Conservation (phyloP, 2,888 invertebrate genomes). For the Bellardia pandia region DNA sequence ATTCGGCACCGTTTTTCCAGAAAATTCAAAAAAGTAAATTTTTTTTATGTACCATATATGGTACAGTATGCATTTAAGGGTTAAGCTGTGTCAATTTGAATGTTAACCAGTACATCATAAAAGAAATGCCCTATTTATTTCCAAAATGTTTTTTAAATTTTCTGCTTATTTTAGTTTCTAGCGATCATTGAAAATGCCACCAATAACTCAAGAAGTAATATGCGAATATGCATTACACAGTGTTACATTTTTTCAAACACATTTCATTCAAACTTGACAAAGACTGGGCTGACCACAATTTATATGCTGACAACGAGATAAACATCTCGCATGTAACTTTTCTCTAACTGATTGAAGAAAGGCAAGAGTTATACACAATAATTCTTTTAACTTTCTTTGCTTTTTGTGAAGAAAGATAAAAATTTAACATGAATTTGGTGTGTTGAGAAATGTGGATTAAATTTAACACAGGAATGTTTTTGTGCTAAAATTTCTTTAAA, state of each 20-base stretch:
- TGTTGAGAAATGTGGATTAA: conserved; percentile 13
- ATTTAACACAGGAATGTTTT: conserved; percentile 4
- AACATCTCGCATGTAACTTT: conserved; percentile 2
- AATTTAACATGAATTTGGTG: conserved; percentile 26
- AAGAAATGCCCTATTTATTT: too few relatives aligned
- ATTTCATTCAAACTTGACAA: conserved; percentile 14
- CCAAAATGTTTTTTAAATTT: too few relatives aligned
- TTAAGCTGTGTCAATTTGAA: too few relatives aligned
- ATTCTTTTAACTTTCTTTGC: conserved; percentile 4
- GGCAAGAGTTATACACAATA: neutral
- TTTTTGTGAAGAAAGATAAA: neutral
- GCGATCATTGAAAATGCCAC: neutral
- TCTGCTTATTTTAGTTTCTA: too few relatives aligned
- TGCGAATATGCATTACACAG: neutral
- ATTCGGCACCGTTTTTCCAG: too few relatives aligned
- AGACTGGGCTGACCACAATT: conserved; percentile 34
- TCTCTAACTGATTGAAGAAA: neutral
- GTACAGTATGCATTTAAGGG: too few relatives aligned
- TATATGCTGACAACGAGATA: conserved; percentile 26
- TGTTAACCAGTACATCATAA: too few relatives aligned
- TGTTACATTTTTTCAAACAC: neutral
- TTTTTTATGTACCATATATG: too few relatives aligned
- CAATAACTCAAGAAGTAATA: neutral
- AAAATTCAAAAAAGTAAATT: too few relatives aligned
- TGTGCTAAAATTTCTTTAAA: neutral